These are phyloP conservation scores for Ginglymostoma cirratum DNA, from an alignment of 2,113 vertebrate genomes.

Conservation along the genomic window DNA sequence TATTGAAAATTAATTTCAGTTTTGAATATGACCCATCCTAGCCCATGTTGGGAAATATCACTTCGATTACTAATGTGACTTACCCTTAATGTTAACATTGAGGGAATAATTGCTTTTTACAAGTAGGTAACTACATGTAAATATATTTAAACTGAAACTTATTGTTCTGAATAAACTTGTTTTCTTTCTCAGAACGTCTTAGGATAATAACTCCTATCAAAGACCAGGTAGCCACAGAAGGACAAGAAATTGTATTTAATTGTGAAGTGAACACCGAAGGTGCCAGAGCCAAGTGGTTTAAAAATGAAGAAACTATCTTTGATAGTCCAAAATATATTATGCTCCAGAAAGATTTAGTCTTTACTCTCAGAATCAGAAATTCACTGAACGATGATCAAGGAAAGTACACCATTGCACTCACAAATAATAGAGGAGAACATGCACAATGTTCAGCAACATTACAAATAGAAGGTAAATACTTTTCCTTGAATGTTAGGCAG, in stretches of 20 bases:
- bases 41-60: background rate
- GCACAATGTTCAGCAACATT: constrained; percentile 71
- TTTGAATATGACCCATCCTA: background rate
- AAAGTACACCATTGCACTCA: constrained; percentile 67
- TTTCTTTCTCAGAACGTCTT: constrained; percentile 77
- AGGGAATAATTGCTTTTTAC: background rate
- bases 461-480: constrained; percentile 69
- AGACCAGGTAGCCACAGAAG: constrained; percentile 77
- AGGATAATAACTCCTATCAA: constrained; percentile 82
- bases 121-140: background rate
- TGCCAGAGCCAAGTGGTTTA: constrained; percentile 93
- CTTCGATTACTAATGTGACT: background rate
- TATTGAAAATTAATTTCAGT: background rate
- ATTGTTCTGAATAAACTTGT: constrained; percentile 13
- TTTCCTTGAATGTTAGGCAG: background rate
- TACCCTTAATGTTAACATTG: background rate
- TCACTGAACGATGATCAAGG: constrained; percentile 73
- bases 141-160: background rate
- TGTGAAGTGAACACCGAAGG: constrained; percentile 91
- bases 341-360: constrained; percentile 80
- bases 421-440: constrained; percentile 82
- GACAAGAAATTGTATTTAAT: constrained; percentile 82
- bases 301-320: constrained; percentile 82
- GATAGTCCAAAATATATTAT: constrained; percentile 89
- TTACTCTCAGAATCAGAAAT: constrained; percentile 84